Conservation (phyloP, 2,888 invertebrate species). For the Terebella lapidaria region DNA sequence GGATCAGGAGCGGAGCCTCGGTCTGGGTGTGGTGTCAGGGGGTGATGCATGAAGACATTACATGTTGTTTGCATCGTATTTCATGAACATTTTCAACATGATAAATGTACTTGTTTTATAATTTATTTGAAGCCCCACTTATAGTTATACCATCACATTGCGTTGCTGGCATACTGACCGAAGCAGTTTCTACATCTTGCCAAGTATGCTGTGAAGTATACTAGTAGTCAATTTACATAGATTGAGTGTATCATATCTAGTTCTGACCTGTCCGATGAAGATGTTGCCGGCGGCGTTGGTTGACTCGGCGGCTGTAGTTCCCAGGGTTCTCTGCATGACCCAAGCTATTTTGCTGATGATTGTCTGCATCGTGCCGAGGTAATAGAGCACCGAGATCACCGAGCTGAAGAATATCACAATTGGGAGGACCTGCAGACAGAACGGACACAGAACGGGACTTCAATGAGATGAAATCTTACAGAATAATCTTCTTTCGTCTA, state of each 20-base stretch:
- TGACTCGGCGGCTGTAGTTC: conserved; percentile 91
- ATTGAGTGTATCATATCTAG: too few relatives aligned
- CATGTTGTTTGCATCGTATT: neutral
- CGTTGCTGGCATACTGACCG: neutral
- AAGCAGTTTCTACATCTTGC: too few relatives aligned
- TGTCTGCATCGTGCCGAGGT: conserved; percentile 77
- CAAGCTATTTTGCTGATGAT: conserved; percentile 76
- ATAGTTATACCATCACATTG: too few relatives aligned
- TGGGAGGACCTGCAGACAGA: conserved; percentile 62
- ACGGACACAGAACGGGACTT: too few relatives aligned
- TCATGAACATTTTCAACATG: too few relatives aligned
- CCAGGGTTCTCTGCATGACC: conserved; percentile 64
- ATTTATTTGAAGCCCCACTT: too few relatives aligned
- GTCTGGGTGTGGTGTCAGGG: conserved; percentile 60
- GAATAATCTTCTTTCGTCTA: too few relatives aligned
- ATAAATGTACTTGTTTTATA: too few relatives aligned
- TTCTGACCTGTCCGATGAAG: conserved; percentile 92
- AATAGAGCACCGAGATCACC: conserved; percentile 79
- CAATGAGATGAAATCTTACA: too few relatives aligned
- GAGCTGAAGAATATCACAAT: conserved; percentile 91
- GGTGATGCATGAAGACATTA: neutral
- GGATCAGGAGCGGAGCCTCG: conserved; percentile 83
- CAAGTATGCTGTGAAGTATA: too few relatives aligned
- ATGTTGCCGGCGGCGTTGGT: conserved; percentile 88
- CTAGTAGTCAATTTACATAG: too few relatives aligned